Evolutionary conservation across 2,797 vertebrate species (phyloP).

Genomic region (Fratercula arctica): DNA sequence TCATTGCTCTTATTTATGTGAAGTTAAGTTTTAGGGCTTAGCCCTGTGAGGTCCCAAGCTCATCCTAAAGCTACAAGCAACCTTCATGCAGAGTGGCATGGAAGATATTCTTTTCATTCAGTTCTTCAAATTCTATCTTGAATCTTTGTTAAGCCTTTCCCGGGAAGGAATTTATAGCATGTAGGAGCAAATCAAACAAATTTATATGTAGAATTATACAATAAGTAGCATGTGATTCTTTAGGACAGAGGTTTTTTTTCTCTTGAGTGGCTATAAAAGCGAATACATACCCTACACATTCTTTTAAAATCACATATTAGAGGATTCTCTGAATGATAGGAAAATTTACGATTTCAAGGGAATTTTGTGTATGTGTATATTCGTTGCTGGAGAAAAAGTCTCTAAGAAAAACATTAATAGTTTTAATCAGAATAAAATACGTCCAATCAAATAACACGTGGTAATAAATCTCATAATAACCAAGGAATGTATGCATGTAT

Average conservation of each 20-base stretch:
- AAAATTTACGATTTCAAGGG: neutral
- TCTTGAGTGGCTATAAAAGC: neutral
- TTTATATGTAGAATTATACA: neutral
- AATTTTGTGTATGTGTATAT: neutral
- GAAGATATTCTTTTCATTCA: neutral
- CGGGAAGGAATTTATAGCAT: neutral
- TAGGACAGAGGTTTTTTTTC: neutral
- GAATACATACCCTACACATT: neutral
- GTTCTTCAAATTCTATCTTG: neutral
- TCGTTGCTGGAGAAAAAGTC: neutral
- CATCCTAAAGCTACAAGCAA: neutral
- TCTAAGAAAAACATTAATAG: neutral
- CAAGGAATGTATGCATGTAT: neutral
- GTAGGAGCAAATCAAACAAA: neutral
- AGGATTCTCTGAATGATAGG: neutral
- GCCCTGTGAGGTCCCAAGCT: neutral
- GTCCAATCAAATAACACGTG: neutral
- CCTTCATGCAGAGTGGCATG: neutral
- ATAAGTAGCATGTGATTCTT: neutral
- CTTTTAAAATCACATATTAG: neutral
- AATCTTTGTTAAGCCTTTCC: neutral
- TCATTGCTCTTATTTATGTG: neutral
- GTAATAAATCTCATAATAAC: neutral
- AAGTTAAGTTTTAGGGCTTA: neutral
- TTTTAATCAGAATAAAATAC: neutral